Base-by-base conservation (phyloP, 2,797 vertebrate species). In the Megaceryle alcyon region DNA sequence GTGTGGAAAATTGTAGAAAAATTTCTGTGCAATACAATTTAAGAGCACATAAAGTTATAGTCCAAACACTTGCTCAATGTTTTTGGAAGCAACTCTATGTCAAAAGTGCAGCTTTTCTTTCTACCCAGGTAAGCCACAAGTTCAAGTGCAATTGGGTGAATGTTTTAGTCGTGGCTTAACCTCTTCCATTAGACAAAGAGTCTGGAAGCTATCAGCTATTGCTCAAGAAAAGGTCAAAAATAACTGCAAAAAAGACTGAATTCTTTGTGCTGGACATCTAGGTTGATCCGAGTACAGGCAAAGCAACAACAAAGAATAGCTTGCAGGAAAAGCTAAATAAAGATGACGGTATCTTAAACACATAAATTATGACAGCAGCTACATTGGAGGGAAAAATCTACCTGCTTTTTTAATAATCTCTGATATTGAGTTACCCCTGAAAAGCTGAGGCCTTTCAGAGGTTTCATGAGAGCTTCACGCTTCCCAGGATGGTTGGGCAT, bases 181-280 rank as follows among this genome's bases (percentile, higher is more conserved):
- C 76, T 90, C 88, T 61, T 39, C 64, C 46, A 78, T 84, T 75
- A 86, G 77, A 88, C 69, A 93, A 88, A 78, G 66, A 72, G 35
- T 68, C 79, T 90, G 81, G 69, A 92, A 94, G 28, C 53, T 75
- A 68, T 86, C 89, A 86, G 81, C 76, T 79, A 7, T 92, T 93
- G 82, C 80, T 72, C 60, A 73, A 91, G 76, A 76, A 95, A 95
- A 97, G 83, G 96, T 94, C 87, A 96, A 44, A 83, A 88, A 89
- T 78, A 81, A 69, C 64, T 85, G 85, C 56, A 75, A 73, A 87
- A 69, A 89, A 78, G 71, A 46, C 39, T 29, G 39, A 92, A 77
- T 82, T 92, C 60, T 79, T 92, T 75, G 49, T 93, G 43, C 66
- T 95, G 81, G 65, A 51, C 65, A 7, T 46, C 31, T 4, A 61